These are phyloP conservation scores for Aspiorhynchus laticeps DNA, from an alignment of 2,113 vertebrate species.

Conservation along the genomic window DNA sequence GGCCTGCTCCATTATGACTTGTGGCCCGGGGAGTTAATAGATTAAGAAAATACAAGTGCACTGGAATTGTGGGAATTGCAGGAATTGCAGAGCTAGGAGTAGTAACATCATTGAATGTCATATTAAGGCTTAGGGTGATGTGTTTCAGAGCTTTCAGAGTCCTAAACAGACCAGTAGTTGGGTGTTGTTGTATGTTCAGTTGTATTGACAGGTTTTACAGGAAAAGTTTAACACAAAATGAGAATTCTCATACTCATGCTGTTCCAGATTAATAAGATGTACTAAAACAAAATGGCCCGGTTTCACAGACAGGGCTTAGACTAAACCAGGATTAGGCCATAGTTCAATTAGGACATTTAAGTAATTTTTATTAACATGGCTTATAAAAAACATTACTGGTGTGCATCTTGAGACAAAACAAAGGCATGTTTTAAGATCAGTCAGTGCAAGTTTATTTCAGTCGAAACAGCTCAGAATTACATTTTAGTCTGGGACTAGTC, in stretches of 20 bases:
- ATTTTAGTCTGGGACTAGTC: too few species aligned
- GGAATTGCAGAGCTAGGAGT: not conserved
- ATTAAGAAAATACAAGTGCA: not conserved
- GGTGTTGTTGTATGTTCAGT: not conserved
- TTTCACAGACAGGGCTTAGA: too few species aligned
- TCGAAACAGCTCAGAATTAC: too few species aligned
- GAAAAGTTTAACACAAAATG: not conserved
- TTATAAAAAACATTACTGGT: too few species aligned
- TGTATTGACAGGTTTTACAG: not conserved
- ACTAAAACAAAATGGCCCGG: not conserved
- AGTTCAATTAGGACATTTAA: too few species aligned
- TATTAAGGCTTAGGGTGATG: not conserved
- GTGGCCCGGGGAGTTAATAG: not conserved
- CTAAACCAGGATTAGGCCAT: too few species aligned
- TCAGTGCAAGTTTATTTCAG: too few species aligned
- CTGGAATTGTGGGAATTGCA: not conserved
- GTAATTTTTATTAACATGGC: too few species aligned
- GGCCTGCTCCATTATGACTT: not conserved
- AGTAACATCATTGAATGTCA: not conserved
- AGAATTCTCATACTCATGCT: not conserved
- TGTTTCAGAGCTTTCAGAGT: not conserved
- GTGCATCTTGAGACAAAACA: too few species aligned
- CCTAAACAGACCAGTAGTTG: slow-evolving; percentile 4
- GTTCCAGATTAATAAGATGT: not conserved
- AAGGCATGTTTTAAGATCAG: too few species aligned